Conservation (phyloP, 1,140 invertebrate genomes). For the Hylaeus anthracinus region DNA sequence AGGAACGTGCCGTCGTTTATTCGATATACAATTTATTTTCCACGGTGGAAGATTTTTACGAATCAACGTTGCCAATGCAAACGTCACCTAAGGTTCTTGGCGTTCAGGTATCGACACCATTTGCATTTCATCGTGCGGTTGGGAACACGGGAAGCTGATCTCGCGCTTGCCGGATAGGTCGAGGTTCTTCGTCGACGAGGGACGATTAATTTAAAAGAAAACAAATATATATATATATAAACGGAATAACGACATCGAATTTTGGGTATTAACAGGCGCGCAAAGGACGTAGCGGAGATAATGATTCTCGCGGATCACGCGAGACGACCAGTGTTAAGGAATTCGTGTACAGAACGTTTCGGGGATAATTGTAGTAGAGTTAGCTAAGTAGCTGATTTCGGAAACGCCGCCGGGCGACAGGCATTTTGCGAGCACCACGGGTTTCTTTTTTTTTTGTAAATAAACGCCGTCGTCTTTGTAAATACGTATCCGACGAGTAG, state of each 20-base stretch:
- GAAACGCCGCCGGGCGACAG: too few relatives aligned
- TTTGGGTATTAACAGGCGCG: neutral
- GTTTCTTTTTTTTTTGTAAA: conserved; percentile 12
- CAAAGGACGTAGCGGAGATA: neutral
- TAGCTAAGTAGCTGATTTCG: neutral
- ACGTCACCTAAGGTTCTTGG: too few relatives aligned
- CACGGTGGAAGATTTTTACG: neutral
- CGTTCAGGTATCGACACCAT: too few relatives aligned
- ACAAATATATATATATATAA: too few relatives aligned
- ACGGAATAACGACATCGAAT: conserved; percentile 13
- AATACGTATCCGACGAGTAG: conserved; percentile 10
- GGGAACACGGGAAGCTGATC: too few relatives aligned
- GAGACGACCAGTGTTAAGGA: neutral
- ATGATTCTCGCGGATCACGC: neutral
- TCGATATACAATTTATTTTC: neutral
- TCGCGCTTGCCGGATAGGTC: too few relatives aligned
- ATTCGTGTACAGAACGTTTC: neutral
- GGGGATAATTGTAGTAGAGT: neutral
- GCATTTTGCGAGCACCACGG: neutral
- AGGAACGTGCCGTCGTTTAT: too few relatives aligned
- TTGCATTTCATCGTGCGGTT: too few relatives aligned
- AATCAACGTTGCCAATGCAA: too few relatives aligned
- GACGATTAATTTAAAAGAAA: neutral
- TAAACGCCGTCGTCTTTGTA: conserved; percentile 21
- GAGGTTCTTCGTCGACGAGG: neutral